Evolutionary conservation across 1,140 invertebrate species (phyloP), one percentile per base, ranked within the genome.

Genomic region (Anoplolepis gracilipes): DNA sequence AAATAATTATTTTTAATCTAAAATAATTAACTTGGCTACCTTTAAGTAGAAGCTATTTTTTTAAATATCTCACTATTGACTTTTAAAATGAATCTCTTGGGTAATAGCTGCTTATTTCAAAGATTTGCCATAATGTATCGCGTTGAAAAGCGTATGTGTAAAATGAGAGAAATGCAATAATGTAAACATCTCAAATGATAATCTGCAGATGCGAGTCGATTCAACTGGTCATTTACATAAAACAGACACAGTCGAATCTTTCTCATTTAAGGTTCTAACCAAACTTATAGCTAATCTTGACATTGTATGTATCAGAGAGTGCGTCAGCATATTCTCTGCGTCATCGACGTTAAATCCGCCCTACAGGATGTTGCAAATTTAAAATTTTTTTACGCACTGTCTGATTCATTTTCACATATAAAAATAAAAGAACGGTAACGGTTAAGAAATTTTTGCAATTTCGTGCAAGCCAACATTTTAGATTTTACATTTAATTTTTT

Each of bases 221-320:
- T 85, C 84, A 76, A 65, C 59, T 76, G 67, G 13, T 72, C 88
- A 62, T 90, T 90, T 86, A 91, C 89, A 93, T 89, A 88, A 90
- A 90, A 57, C 88, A 90, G 88, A 90, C 73, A 61, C 84, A 46
- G 36, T 64, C 61, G 49, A 70, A 78, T 30, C 67, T 87, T 90
- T 85, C 62, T 82, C 61, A 76, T 90, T 90, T 87, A 78, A 87
- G 84, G 77, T 85, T 77, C 70, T 76, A 85, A 85, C 84, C 78
- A 55, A 86, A 84, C 77, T 70, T 42, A 42, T 57, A 76, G 77
- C 69, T 92, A 90, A 91, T 91, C 86, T 92, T 85, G 86, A 90
- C 86, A 84, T 85, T 77, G 75, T n/a, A n/a, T n/a, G n/a, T n/a
- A n/a, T n/a, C n/a, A n/a, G n/a, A n/a, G n/a, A n/a, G n/a, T n/a